Conservation (phyloP, 2,797 vertebrate species). For the Lagorchestes hirsutus region DNA sequence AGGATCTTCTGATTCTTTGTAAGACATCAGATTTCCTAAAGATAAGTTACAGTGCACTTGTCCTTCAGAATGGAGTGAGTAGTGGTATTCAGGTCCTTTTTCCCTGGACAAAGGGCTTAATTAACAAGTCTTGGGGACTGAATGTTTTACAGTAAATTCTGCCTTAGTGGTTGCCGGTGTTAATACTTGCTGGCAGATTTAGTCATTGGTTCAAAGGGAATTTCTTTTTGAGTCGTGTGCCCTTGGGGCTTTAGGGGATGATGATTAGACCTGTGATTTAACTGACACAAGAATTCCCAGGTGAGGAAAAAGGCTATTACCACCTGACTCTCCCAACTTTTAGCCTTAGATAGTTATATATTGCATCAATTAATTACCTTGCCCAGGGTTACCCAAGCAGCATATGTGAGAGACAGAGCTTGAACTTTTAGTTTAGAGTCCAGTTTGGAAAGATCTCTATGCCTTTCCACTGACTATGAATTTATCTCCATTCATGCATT, state of each 20-base stretch:
- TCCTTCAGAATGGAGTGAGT: neutral
- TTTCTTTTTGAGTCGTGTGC: neutral
- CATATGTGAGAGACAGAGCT: neutral
- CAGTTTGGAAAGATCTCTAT: too few species aligned
- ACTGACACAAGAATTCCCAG: neutral
- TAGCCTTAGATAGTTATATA: neutral
- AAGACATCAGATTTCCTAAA: neutral
- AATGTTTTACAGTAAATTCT: neutral
- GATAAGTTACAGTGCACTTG: neutral
- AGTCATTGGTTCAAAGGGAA: neutral
- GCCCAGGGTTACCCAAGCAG: neutral
- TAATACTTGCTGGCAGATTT: neutral
- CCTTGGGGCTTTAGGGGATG: neutral
- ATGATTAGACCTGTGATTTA: neutral
- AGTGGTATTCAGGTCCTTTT: neutral
- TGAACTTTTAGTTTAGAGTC: too few species aligned
- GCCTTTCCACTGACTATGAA: too few species aligned
- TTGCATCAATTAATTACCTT: neutral
- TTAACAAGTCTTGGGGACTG: neutral
- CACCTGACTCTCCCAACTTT: neutral
- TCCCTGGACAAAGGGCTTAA: neutral
- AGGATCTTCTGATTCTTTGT: neutral
- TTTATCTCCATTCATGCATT: neutral
- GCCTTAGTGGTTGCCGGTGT: neutral
- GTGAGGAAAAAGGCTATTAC: neutral